Percentiles rank a stretch among this genome's conserved stretches.
phyloP scores from a whole-genome alignment of 2,113 vertebrate species.

The Ceyx melanurus region DNA sequence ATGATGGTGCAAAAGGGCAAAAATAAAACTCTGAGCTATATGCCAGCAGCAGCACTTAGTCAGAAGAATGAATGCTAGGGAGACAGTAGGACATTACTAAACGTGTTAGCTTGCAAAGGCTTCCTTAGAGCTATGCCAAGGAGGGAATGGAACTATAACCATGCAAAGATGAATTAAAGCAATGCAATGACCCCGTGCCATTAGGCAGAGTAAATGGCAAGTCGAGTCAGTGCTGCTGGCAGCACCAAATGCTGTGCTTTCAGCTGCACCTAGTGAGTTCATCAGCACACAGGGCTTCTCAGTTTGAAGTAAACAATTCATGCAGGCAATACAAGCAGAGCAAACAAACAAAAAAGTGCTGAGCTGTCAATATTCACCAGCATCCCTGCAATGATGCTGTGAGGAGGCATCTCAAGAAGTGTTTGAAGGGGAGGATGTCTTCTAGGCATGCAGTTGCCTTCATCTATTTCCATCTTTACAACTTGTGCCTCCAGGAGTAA shows the following conservation, averaged over 20 bases:
- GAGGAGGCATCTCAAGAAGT: slow-evolving; percentile 18
- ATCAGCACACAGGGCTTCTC: not conserved
- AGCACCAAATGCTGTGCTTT: not conserved
- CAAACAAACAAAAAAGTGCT: not conserved
- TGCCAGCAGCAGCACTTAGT: slow-evolving; percentile 13
- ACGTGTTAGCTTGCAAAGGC: slow-evolving; percentile 21
- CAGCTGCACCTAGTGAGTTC: not conserved
- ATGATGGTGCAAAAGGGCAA: slow-evolving; percentile 32
- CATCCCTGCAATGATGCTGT: not conserved
- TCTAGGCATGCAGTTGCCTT: slow-evolving; percentile 31
- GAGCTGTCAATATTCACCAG: not conserved
- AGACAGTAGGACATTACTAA: slow-evolving; percentile 7
- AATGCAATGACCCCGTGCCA: not conserved
- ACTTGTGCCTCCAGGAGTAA: not conserved
- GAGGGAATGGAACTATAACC: slow-evolving; percentile 30
- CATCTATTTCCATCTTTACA: slow-evolving; percentile 29
- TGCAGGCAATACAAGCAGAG: not conserved
- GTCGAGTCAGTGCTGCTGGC: not conserved
- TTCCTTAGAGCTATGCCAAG: slow-evolving; percentile 14
- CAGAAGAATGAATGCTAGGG: not conserved
- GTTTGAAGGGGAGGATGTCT: slow-evolving; percentile 43
- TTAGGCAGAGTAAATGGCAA: slow-evolving; percentile 15
- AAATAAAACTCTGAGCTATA: not conserved
- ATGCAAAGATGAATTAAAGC: slow-evolving; percentile 25
- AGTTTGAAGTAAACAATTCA: slow-evolving; percentile 11